Conservation (phyloP, 2,888 invertebrate species). For the Cataglyphis rosenhaueri region DNA sequence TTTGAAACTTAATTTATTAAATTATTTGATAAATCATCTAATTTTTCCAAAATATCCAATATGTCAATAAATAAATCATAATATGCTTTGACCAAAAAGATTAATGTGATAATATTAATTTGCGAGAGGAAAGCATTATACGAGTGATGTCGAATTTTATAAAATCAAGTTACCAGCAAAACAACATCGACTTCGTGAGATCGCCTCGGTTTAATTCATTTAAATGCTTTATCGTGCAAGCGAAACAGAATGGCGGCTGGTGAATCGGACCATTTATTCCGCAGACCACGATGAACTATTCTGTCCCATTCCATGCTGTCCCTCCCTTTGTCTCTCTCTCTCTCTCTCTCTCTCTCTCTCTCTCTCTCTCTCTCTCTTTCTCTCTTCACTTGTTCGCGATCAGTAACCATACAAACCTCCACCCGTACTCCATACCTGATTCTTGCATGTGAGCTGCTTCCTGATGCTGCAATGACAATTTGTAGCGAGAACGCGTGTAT, state of each 20-base stretch:
- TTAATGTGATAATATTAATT: conserved; percentile 44
- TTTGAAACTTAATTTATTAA: conserved; percentile 11
- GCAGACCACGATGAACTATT: conserved; percentile 74
- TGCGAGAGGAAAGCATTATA: conserved; percentile 8
- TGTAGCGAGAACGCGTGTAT: conserved; percentile 56
- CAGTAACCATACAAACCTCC: conserved; percentile 58
- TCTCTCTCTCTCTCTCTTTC: background rate
- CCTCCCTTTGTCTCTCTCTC: too few species aligned
- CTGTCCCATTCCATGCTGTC: conserved; percentile 61
- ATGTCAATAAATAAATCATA: conserved; percentile 8
- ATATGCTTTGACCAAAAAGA: background rate
- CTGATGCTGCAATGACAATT: conserved; percentile 72
- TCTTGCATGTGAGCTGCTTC: conserved; percentile 52
- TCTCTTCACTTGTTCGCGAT: conserved; percentile 60
- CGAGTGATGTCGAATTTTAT: conserved; percentile 14
- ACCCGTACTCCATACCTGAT: background rate
- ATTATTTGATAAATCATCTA: background rate
- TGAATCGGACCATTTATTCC: conserved; percentile 79
- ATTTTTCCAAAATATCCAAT: background rate
- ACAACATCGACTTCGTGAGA: conserved; percentile 60
- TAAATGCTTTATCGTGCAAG: conserved; percentile 82
- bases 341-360: too few species aligned
- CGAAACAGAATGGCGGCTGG: conserved; percentile 74
- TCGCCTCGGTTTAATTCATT: conserved; percentile 80
- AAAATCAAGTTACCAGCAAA: conserved; percentile 56